Evolutionary conservation across 92 coral and sea anemone genomes (phyloP), one percentile per base, ranked within the genome.

Genomic region (Scolanthus callimorphus): DNA sequence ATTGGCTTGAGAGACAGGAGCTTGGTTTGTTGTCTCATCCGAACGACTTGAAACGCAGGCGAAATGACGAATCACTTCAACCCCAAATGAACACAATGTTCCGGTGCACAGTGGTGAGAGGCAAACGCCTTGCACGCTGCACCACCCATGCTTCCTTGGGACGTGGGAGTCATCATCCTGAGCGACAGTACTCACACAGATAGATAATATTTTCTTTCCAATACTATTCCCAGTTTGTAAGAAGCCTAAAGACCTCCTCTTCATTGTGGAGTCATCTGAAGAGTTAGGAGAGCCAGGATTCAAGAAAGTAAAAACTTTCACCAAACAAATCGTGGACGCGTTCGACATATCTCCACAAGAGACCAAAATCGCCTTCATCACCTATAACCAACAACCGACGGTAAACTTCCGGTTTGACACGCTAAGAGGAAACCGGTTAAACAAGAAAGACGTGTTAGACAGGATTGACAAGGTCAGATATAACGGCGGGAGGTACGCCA

Each of bases 251-350:
- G 84, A 77, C 45, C 37, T 77, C 29, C 27, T 73, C 10, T 69
- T 77, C 49, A 53, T 62, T 39, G 43, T 77, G 25, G 84, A 77
- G 26, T 30, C 77, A 6, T 60, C 78, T 8, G 31, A 38, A 2
- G 49, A 44, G 45, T 25, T 66, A 22, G 88, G 84, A 1, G 53
- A 57, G 8, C 44, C 31, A 19, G 73, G 83, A 21, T 76, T 86
- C 50, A 38, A 51, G 17, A 51, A 72, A 50, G 59, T 63, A 17
- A 86, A 86, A 81, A 31, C 25, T 2, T 83, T 81, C 46, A 65
- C 73, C 11, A 86, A 77, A 44, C 82, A 82, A 17, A 71, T 86
- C 21, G 60, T 82, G 27, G 67, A 71, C 58, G 95, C 89, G 0
- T 86, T 86, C 27, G 75, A 81, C 26, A 57, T 86, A 11, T 27